Base-by-base conservation (phyloP, 2,113 vertebrate genomes). In the Pelmatolapia mariae region DNA sequence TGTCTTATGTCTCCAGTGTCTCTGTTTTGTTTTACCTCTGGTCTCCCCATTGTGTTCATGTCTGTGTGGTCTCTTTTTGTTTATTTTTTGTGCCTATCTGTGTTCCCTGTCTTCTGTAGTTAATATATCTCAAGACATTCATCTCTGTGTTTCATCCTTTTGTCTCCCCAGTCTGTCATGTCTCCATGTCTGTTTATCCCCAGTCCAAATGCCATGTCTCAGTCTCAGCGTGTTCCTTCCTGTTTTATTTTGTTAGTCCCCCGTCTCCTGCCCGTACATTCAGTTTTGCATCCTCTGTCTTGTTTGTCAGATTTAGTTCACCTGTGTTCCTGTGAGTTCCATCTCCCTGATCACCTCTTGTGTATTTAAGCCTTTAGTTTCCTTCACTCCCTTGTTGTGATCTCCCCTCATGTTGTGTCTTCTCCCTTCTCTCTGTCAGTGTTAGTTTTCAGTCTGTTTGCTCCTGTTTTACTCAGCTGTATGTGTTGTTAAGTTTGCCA, bases 111-210 rank as follows among this genome's bases (percentile, higher is more conserved):
- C 47, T 50, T 50, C 47, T 50, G 16, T 18, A 50, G 16, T 50
- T 50, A 50, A 50, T 50, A 50, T 50, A 50, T 50, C 45, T 4
- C 7, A 50, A 50, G 7, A 47, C 6, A 16, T 47, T 50, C n/a
- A 24, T 54, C 0, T 24, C 22, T 0, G 6, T 26, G 7, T 57
- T 59, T 29, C 4, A 29, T 29, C 24, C 3, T 29, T 57, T 16
- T 16, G 24, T 57, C 0, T 57, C 4, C 13, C 56, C 56, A 9
- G 13, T 57, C 56, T 57, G 7, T 29, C 13, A 2, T 16, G 13
- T 0, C 24, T 57, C 24, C 7, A 57, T 57, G 7, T 57, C 0
- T 29, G 2, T 57, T 57, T 16, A 16, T 57, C 24, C 24, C 13
- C 24, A 59, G 56, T 2, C 3, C 56, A 16, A 10, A 0, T 59